Conservation (phyloP, 1,140 invertebrate species). For the Bombus waltoni region DNA sequence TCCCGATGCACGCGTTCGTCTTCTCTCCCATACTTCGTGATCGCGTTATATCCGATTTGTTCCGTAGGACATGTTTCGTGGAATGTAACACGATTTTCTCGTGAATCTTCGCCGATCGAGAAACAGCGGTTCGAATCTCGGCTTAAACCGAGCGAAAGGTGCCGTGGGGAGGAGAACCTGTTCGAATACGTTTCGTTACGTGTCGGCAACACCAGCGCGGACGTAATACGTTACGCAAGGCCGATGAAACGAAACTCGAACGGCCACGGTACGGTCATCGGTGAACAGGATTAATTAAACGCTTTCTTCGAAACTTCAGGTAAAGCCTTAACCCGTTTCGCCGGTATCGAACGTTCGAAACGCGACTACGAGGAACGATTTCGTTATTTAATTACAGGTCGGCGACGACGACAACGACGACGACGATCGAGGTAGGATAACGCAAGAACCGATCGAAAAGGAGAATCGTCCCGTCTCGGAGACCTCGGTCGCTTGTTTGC, state of each 20-base stretch:
- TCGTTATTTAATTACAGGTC: background rate
- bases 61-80: too few species aligned
- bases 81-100: too few species aligned
- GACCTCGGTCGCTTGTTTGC: background rate
- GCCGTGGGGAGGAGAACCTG: slow-evolving; percentile 26
- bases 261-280: slow-evolving; percentile 20
- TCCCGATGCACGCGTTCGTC: too few species aligned
- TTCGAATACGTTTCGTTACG: slow-evolving; percentile 51
- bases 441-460: background rate
- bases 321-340: background rate
- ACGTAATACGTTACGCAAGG: slow-evolving; percentile 57
- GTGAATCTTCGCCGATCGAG: background rate
- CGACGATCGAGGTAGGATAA: background rate
- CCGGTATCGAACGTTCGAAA: too few species aligned
- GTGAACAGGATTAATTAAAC: slow-evolving; percentile 38
- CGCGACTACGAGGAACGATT: background rate
- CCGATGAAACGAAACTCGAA: slow-evolving; percentile 47
- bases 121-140: background rate
- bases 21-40: background rate
- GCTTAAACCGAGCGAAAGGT: slow-evolving; percentile 48
- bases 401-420: background rate
- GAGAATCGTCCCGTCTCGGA: background rate
- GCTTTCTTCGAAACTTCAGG: slow-evolving; percentile 39
- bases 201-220: background rate
- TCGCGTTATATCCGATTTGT: background rate